A percentile compares a stretch with the other conserved stretches of the same genome.
These are phyloP conservation scores for Lagenorhynchus albirostris DNA, from an alignment of 2,113 vertebrate species.

Conservation along the genomic window DNA sequence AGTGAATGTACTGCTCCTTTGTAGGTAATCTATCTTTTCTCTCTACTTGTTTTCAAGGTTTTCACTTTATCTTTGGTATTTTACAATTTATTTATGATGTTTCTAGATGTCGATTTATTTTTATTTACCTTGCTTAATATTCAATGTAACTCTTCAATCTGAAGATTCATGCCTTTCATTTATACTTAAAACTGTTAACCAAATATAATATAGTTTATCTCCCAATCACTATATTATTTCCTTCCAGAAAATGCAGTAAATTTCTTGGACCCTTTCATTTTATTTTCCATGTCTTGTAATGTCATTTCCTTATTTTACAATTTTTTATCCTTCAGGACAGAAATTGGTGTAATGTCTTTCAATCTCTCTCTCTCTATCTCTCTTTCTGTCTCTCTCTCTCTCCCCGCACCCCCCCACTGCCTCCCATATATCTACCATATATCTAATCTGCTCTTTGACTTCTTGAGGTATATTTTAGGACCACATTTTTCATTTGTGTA, in stretches of 20 bases:
- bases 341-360: not conserved
- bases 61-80: not conserved
- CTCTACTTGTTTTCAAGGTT: not conserved
- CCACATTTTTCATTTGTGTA: not conserved
- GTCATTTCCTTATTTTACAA: not conserved
- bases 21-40: not conserved
- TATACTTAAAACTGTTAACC: not conserved
- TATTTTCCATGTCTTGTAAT: not conserved
- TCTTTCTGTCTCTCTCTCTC: not conserved
- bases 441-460: not conserved
- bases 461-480: not conserved
- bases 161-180: not conserved
- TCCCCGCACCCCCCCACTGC: not conserved
- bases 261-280: not conserved
- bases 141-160: not conserved
- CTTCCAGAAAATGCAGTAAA: not conserved
- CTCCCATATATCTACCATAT: not conserved
- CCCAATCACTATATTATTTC: not conserved
- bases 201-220: not conserved
- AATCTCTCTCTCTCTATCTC: not conserved
- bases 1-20: not conserved
- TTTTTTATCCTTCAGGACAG: not conserved
- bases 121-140: not conserved
- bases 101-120: not conserved
- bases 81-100: not conserved